Evolutionary conservation across 2,797 vertebrate genomes (phyloP).

Genomic region (Ataeniobius toweri): DNA sequence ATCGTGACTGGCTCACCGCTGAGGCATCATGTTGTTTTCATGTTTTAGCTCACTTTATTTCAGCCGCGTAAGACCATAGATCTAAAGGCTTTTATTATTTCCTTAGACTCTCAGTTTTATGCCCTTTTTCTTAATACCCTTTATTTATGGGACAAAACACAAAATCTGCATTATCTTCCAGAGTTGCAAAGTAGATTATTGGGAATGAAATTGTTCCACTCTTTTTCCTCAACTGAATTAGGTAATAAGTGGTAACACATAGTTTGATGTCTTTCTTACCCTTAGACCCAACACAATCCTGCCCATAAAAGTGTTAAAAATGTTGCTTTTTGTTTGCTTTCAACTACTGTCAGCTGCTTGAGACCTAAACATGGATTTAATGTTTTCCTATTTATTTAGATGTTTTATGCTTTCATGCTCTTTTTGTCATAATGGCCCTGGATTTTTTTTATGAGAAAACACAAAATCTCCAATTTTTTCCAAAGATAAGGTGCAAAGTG

Average conservation of each 20-base stretch:
- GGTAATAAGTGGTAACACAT: background rate
- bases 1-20: constrained; percentile 13
- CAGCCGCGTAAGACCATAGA: background rate
- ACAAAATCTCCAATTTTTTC: background rate
- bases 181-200: background rate
- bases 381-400: no score
- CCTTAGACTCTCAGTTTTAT: background rate
- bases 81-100: background rate
- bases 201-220: background rate
- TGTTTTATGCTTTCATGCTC: background rate
- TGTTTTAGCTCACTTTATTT: constrained; percentile 12
- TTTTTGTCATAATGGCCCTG: background rate
- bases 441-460: no score
- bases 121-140: background rate
- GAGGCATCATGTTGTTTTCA: constrained; percentile 8
- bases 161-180: background rate
- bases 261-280: background rate
- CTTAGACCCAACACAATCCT: background rate
- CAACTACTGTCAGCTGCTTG: background rate
- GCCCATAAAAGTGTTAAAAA: background rate
- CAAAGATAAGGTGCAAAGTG: background rate
- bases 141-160: background rate
- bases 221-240: background rate
- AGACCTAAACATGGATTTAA: background rate
- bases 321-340: background rate